Evolutionary conservation across 2,797 vertebrate species (phyloP), one percentile per base, ranked within the genome.

Genomic region (Enteromius mattozi): DNA sequence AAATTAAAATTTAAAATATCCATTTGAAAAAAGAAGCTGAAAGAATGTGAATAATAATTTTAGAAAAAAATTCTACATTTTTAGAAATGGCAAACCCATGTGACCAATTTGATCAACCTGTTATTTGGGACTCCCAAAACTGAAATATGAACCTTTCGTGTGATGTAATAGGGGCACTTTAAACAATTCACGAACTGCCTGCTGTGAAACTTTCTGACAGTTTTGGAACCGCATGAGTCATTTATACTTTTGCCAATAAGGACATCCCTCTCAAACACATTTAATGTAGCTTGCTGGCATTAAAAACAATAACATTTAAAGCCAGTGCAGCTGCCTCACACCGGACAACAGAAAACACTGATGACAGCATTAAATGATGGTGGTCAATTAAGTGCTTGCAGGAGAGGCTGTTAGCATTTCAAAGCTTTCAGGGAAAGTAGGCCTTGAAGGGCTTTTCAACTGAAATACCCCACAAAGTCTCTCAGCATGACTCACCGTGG

Each of bases 331-430:
- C 14, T 19, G 40, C 35, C 54, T 79, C 21, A 49, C 74, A 66
- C 59, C 40, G 6, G 37, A 30, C 30, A 77, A 24, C 13, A 30
- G 66, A 85, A 76, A 70, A 59, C 72, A 13, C 72, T 88, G 86
- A 88, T 80, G 80, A 49, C 24, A 2, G 61, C 65, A 80, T 63
- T 54, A 78, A 27, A 68, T 78, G 27, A 76, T 71, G 82, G 78
- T 30, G 45, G 85, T 81, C 81, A 84, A 86, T 91, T 87, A 92
- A 88, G 86, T 87, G 87, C 84, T 91, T 85, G 63, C 84, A 81
- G 90, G 88, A 78, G 79, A 87, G 61, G 84, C 81, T 90, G 40
- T 93, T 76, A 87, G 80, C 84, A 88, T 92, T 91, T 91, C 88
- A 92, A 90, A 92, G 86, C 78, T 80, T 86, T 89, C 69, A 12